Percentiles rank a stretch among this genome's conserved stretches.
Evolutionary conservation across 2,113 vertebrate species (phyloP).

Genomic region (Zapus hudsonius): DNA sequence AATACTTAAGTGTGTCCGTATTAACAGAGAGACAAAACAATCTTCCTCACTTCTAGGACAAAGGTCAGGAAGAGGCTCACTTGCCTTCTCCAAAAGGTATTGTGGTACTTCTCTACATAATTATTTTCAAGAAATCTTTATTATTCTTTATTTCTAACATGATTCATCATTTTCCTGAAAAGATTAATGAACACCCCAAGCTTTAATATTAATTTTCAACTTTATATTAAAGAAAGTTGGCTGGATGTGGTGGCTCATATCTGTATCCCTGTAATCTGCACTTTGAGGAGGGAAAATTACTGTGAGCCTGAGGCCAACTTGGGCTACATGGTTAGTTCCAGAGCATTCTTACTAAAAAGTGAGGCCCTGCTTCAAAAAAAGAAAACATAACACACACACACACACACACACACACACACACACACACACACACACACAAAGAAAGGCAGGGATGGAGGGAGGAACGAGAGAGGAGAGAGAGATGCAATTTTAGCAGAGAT

Average conservation of each 20-base stretch:
- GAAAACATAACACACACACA: too few species aligned
- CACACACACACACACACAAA: too few species aligned
- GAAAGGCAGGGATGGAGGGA: too few species aligned
- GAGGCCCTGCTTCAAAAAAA: neutral
- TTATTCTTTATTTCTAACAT: neutral
- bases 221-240: neutral
- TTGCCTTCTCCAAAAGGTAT: neutral
- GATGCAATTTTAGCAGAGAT: neutral
- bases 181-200: neutral
- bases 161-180: conserved; percentile 9
- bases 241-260: neutral
- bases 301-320: neutral
- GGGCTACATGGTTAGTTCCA: neutral
- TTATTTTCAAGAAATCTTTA: neutral
- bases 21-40: neutral
- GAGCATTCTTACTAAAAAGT: neutral
- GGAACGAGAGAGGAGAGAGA: fast-evolving
- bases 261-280: neutral
- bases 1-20: neutral
- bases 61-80: neutral
- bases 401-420: too few species aligned
- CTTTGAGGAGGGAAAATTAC: neutral
- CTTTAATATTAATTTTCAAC: neutral
- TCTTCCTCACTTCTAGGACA: neutral
- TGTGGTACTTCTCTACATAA: neutral